Evolutionary conservation across 2,888 invertebrate species (phyloP), one percentile per base, ranked within the genome.

Genomic region (Troides helena): DNA sequence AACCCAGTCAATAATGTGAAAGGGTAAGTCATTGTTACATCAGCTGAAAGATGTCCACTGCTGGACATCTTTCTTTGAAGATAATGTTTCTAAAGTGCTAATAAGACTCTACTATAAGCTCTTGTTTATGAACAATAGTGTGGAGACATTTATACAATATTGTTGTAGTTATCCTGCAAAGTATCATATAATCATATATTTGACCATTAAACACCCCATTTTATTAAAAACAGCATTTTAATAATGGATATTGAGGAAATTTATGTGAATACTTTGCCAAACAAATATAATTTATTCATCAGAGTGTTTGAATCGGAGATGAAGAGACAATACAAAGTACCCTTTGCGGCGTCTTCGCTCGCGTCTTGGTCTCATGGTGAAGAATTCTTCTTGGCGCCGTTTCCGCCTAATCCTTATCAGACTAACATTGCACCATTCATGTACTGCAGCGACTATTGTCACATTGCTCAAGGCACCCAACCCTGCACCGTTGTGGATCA

Each of bases 361-460:
- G 83, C 88, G 0, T 83, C 87, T 0, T 90, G 89, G 88, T 72
- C 74, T n/a, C 85, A 88, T 64, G 90, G 88, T 0, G 92, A 90
- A 73, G 65, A 71, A 2, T 90, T 88, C 71, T 85, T 89, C 71
- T 73, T 89, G 64, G 84, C 90, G 0, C 90, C 90, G 0, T 89
- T 82, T 77, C 85, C 86, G 0, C 92, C 92, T 0, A 92, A 90
- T 72, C 90, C 91, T 0, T 91, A 78, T 75, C 92, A 92, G 77
- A 90, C 91, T 1, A 89, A 88, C 75, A 86, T 88, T 1, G 88
- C 91, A 0, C 92, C 92, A 0, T 90, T 90, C 74, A 92, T 92
- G 92, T 92, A 92, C 77, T 92, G 92, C 75, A 89, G 88, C 67
- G 92, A 92, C 72, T 92, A 92, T 60, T 92, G 92, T 67, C 92